These are phyloP conservation scores for Hydrolagus affinis DNA, from an alignment of 2,113 vertebrate genomes.

Conservation along the genomic window DNA sequence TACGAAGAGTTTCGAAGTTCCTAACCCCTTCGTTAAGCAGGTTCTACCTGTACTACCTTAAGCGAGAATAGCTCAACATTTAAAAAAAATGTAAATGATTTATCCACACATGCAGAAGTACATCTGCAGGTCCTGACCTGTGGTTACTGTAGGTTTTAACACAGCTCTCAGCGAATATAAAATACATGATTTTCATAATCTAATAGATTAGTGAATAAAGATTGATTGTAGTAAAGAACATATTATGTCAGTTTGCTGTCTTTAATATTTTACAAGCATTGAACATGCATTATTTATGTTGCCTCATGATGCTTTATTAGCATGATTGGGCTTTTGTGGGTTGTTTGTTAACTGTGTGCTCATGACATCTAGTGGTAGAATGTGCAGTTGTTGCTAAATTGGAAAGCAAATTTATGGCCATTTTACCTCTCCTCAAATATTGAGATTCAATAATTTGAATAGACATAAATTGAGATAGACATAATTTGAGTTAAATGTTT, in stretches of 20 bases:
- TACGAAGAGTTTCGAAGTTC: too few species aligned
- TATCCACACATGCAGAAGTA: constrained; percentile 11
- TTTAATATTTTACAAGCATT: constrained; percentile 40
- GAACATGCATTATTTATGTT: constrained; percentile 44
- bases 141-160: constrained; percentile 43
- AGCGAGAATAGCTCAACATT: not conserved
- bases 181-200: constrained; percentile 44
- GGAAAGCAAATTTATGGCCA: too few species aligned
- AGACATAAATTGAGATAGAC: too few species aligned
- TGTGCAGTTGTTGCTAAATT: not conserved
- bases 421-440: not conserved
- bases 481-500: too few species aligned
- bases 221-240: constrained; percentile 56
- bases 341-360: not conserved
- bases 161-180: constrained; percentile 47
- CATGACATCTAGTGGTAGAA: constrained; percentile 13
- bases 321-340: not conserved
- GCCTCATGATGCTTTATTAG: not conserved
- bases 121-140: not conserved
- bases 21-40: too few species aligned
- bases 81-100: not conserved
- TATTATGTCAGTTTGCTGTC: constrained; percentile 51
- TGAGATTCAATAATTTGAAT: not conserved
- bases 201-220: constrained; percentile 56
- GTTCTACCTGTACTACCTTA: too few species aligned